These are phyloP conservation scores for Notospermus geniculatus DNA, from an alignment of 1,140 invertebrate species.

Conservation along the genomic window DNA sequence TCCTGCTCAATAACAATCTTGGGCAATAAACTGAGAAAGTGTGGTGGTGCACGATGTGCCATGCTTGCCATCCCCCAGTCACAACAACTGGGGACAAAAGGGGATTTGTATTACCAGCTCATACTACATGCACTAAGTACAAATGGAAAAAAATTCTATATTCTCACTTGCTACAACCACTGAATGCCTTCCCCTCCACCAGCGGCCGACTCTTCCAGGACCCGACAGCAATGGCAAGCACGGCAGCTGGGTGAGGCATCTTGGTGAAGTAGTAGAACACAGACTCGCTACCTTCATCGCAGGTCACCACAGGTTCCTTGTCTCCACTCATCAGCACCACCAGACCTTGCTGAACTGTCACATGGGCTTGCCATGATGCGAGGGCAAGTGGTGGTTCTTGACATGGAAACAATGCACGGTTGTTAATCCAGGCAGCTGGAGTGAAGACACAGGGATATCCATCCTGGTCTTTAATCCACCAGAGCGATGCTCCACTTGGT, in stretches of 20 bases:
- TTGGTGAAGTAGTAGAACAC: slow-evolving; percentile 45
- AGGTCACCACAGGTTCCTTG: slow-evolving; percentile 14
- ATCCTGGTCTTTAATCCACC: slow-evolving; percentile 53
- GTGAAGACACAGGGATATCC: slow-evolving; percentile 51
- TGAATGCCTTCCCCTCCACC: background rate
- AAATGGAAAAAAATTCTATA: too few relatives aligned
- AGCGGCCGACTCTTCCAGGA: slow-evolving; percentile 31
- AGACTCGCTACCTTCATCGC: slow-evolving; percentile 20
- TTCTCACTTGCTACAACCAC: background rate
- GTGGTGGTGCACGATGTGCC: too few relatives aligned
- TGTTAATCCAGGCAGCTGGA: slow-evolving; percentile 55
- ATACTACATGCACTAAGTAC: too few relatives aligned
- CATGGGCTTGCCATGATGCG: slow-evolving; percentile 56
- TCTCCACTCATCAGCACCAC: slow-evolving; percentile 56
- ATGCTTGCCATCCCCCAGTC: too few relatives aligned
- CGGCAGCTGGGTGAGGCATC: slow-evolving; percentile 54
- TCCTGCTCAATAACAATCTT: too few relatives aligned
- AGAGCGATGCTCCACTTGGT: slow-evolving; percentile 46
- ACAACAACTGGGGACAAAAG: too few relatives aligned
- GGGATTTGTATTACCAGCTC: too few relatives aligned
- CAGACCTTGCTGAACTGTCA: slow-evolving; percentile 34
- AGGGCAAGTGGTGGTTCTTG: slow-evolving; percentile 57
- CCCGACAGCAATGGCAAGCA: slow-evolving; percentile 57
- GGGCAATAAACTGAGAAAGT: too few relatives aligned
- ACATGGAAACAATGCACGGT: slow-evolving; percentile 56